Conservation (phyloP, 2,888 invertebrate species). For the Xylota segnis region DNA sequence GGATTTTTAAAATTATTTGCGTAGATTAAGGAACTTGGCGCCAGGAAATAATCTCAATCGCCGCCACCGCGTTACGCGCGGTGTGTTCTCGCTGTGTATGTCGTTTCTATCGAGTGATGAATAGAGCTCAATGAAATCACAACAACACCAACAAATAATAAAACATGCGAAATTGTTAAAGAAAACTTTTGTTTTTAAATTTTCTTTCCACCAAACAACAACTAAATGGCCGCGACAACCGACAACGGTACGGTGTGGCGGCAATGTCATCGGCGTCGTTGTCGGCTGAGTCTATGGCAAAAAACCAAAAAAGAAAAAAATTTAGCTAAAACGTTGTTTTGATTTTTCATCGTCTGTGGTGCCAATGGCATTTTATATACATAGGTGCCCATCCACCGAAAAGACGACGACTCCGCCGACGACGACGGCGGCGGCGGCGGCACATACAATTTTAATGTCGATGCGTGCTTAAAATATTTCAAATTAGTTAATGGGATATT, state of each 20-base stretch:
- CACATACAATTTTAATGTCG: constrained; percentile 46
- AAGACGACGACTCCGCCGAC: background rate
- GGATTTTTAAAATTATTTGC: constrained; percentile 81
- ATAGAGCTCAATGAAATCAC: constrained; percentile 66
- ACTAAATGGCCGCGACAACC: constrained; percentile 27
- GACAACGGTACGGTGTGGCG: background rate
- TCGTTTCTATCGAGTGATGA: constrained; percentile 57
- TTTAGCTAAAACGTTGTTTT: constrained; percentile 37
- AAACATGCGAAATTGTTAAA: constrained; percentile 62
- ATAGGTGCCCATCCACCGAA: constrained; percentile 52
- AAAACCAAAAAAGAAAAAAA: no score
- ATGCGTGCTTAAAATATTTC: constrained; percentile 67
- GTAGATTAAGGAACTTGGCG: constrained; percentile 83
- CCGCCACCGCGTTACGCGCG: constrained; percentile 52
- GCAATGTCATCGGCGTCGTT: constrained; percentile 24
- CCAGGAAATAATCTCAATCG: constrained; percentile 82
- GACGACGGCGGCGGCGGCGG: background rate
- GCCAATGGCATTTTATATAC: constrained; percentile 65
- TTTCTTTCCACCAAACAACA: constrained; percentile 48
- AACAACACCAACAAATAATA: constrained; percentile 36
- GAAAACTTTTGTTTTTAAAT: constrained; percentile 67
- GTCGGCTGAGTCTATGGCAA: constrained; percentile 32
- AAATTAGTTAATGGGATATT: constrained; percentile 65
- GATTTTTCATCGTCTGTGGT: constrained; percentile 18
- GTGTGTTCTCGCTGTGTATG: constrained; percentile 2